Conservation (phyloP, 2,797 vertebrate species). For the Columba guinea region DNA sequence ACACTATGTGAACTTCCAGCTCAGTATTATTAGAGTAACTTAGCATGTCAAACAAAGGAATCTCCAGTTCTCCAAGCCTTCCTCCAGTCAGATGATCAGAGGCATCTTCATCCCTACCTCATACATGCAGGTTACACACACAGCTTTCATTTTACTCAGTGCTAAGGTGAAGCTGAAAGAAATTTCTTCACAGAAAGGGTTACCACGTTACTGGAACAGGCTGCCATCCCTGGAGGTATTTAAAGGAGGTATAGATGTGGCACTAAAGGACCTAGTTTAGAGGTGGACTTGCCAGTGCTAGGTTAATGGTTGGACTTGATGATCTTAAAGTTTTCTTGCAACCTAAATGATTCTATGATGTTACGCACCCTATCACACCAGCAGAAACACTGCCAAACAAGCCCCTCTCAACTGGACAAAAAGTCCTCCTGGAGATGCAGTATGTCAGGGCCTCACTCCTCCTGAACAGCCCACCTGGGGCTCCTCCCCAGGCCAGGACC, state of each 20-base stretch:
- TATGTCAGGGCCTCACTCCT: fast-evolving
- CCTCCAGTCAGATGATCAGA: neutral
- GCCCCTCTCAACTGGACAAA: neutral
- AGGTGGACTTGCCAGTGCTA: too few relatives aligned
- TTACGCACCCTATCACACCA: neutral
- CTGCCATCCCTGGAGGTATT: neutral
- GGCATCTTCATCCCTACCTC: neutral
- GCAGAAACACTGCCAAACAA: neutral
- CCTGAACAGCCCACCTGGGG: neutral
- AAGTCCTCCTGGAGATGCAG: neutral
- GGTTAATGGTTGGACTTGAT: too few relatives aligned
- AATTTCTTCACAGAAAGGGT: neutral
- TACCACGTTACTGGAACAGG: neutral
- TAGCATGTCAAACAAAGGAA: neutral
- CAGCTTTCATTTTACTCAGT: neutral
- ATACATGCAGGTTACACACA: neutral
- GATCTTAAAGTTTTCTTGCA: neutral
- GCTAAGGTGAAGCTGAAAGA: neutral
- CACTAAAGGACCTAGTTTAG: too few relatives aligned
- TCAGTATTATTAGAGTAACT: neutral
- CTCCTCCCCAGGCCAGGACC: neutral
- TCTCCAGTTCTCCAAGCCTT: neutral
- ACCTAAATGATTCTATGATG: neutral
- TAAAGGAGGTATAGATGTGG: neutral
- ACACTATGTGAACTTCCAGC: neutral